These are phyloP conservation scores for Drosophila oshimai DNA, from an alignment of 1,140 invertebrate genomes.

Conservation along the genomic window DNA sequence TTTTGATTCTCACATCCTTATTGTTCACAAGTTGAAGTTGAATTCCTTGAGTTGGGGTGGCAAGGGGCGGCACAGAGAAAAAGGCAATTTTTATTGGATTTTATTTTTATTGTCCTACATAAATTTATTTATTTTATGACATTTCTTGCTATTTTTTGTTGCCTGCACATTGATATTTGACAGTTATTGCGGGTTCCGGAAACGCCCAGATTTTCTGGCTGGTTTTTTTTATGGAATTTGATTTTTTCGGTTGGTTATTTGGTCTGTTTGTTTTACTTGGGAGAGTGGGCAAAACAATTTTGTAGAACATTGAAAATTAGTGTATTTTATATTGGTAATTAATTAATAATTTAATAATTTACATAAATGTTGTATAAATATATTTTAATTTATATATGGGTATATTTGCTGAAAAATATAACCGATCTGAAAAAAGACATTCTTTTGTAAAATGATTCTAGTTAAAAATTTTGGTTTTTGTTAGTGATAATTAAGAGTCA, in stretches of 20 bases:
- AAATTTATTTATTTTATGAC: conserved; percentile 73
- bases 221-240: conserved; percentile 65
- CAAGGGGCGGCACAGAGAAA: neutral
- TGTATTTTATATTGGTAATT: too few species aligned
- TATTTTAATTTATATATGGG: too few species aligned
- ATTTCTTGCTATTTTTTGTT: conserved; percentile 29
- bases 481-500: too few species aligned
- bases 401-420: too few species aligned
- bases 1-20: conserved; percentile 48
- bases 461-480: too few species aligned
- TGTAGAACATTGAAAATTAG: too few species aligned
- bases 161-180: conserved; percentile 63
- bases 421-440: too few species aligned
- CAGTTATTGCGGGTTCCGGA: conserved; percentile 65
- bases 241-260: conserved; percentile 11
- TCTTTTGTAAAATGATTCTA: too few species aligned
- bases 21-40: conserved; percentile 14
- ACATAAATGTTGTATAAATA: too few species aligned
- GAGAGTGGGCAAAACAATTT: neutral
- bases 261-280: neutral
- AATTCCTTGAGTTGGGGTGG: conserved; percentile 9
- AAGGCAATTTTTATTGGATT: conserved; percentile 62
- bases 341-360: too few species aligned
- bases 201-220: conserved; percentile 68
- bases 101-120: conserved; percentile 69